Base-by-base conservation (phyloP, 2,797 vertebrate species). In the Chanos chanos region DNA sequence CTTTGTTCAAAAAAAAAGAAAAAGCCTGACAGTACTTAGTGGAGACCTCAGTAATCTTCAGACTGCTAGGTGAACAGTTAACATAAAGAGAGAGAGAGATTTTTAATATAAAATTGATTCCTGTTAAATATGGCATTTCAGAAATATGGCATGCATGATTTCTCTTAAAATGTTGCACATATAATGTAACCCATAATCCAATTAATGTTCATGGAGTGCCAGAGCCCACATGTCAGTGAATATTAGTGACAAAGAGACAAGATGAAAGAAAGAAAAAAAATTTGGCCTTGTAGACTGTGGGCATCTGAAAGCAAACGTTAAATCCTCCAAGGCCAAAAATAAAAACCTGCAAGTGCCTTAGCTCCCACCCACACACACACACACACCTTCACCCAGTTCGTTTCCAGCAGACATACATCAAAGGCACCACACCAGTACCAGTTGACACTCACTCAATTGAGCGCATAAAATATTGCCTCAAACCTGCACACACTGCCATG, bases 361-460 rank as follows among this genome's bases (percentile, higher is more conserved):
- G 36, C 47, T 61, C 30, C 44, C 24, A 75, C 81, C 71, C 70
- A 8, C 31, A n/a, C 19, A 22, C 39, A 7, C 31, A 36, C 13
- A 36, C 39, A 41, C 30, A 52, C 25, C 31, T 37, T 37, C 16
- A n/a, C 48, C 9, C 22, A 34, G 24, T 34, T 47, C n/a, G 15
- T 64, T 57, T 72, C 77, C 78, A 81, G 73, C 77, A 22, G 69
- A 69, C 19, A 71, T 33, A 85, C 84, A 86, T 89, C 87, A 89
- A 87, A 89, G 86, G 75, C 72, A 70, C 77, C 80, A 79, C 77
- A 85, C 80, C 83, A 87, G 87, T 89, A 85, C 80, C 83, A 87
- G 87, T 89, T 89, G 87, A 80, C 78, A 83, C 74, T 83, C 79
- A 77, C 81, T 36, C 66, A 83, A 89, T 86, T 58, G 63, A 83